These are phyloP conservation scores for Mohoua ochrocephala DNA, from an alignment of 2,113 vertebrate genomes.

Conservation along the genomic window DNA sequence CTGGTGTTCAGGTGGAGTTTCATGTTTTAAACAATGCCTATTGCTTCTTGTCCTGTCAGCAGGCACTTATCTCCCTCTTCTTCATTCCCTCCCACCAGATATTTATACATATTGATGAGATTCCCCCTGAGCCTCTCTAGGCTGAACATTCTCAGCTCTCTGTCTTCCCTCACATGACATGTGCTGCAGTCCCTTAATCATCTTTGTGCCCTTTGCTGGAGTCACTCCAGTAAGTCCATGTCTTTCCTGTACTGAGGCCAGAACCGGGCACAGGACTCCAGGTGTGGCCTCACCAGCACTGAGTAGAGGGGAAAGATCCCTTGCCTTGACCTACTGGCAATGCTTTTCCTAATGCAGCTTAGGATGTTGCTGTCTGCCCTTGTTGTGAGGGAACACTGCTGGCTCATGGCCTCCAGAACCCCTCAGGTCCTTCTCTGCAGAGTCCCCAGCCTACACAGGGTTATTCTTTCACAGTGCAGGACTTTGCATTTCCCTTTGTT, in stretches of 20 bases:
- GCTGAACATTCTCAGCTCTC: not conserved
- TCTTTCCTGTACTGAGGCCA: not conserved
- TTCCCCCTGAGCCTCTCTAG: not conserved
- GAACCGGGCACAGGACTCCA: not conserved
- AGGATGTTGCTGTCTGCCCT: not conserved
- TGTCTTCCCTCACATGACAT: not conserved
- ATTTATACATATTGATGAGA: not conserved
- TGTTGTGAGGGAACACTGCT: not conserved
- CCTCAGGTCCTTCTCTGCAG: not conserved
- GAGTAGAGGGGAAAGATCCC: not conserved
- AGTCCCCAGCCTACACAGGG: not conserved
- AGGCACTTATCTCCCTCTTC: not conserved
- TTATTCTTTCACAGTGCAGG: not conserved
- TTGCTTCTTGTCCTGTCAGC: not conserved
- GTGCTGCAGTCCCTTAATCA: not conserved
- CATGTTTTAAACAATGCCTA: not conserved
- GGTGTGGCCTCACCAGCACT: not conserved
- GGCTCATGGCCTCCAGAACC: not conserved
- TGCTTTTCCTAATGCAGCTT: not conserved
- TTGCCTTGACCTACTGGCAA: not conserved
- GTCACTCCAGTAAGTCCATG: not conserved
- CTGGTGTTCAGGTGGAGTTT: not conserved
- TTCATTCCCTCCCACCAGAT: not conserved
- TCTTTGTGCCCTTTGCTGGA: not conserved
- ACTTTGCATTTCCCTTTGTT: not conserved